A percentile compares a stretch with the other conserved stretches of the same genome.
Conservation (phyloP, 2,888 invertebrate species). For the Acleris cristana region DNA sequence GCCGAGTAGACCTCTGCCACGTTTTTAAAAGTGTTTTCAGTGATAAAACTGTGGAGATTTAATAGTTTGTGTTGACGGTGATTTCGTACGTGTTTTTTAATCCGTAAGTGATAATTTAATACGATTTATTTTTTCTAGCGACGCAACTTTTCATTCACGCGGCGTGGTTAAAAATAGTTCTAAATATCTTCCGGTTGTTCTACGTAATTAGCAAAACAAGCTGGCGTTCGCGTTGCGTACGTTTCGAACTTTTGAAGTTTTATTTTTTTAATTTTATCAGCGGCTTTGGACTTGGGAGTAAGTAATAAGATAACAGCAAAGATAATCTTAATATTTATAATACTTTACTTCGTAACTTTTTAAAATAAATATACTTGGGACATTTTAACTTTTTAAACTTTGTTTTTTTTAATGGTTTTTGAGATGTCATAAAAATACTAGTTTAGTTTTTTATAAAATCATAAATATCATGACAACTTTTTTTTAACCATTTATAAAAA, state of each 20-base stretch:
- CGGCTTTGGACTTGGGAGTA: background rate
- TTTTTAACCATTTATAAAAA: too few species aligned
- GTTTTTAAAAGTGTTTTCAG: conserved; percentile 63
- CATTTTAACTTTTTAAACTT: background rate
- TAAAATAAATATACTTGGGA: background rate
- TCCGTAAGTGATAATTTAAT: conserved; percentile 59
- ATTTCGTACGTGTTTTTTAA: conserved; percentile 45
- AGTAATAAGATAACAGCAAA: background rate
- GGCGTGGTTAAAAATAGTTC: conserved; percentile 61
- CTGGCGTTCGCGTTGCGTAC: background rate
- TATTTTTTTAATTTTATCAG: background rate
- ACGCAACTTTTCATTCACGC: conserved; percentile 52
- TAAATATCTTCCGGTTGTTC: conserved; percentile 36
- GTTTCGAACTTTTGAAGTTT: conserved; percentile 13
- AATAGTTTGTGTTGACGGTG: conserved; percentile 35
- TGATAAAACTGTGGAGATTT: conserved; percentile 58
- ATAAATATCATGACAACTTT: too few species aligned
- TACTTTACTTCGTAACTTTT: background rate
- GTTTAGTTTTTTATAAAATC: too few species aligned
- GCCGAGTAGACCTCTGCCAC: conserved; percentile 51
- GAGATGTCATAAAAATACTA: too few species aligned
- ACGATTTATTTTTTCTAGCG: conserved; percentile 46
- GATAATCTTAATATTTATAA: background rate
- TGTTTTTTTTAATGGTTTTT: too few species aligned
- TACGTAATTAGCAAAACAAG: conserved; percentile 28